Evolutionary conservation across 2,113 vertebrate species (phyloP), one percentile per base, ranked within the genome.

Genomic region (Poeciliopsis occidentalis): DNA sequence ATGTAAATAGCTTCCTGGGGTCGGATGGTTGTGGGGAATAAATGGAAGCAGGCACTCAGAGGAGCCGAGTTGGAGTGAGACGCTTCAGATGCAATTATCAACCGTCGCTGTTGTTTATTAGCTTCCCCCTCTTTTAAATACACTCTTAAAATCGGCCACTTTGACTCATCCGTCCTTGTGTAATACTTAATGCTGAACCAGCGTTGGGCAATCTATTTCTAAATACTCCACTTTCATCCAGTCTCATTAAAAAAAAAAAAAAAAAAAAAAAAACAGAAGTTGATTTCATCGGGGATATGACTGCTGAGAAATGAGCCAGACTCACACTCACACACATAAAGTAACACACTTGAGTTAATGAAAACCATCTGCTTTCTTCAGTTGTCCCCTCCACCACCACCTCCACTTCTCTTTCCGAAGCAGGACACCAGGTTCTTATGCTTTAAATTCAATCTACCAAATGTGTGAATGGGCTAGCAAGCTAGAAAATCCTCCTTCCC

Each of bases 161-260:
- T 44, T 44, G 57, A 34, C 30, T 66, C 31, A 27, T 44, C 34
- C 29, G 34, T 31, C n/a, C 75, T 87, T 86, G 64, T 85, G 82
- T 64, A 82, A 78, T 24, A 63, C 31, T 76, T 73, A 34, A 79
- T 82, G 80, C 78, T 71, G 64, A 87, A 87, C 39, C 71, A 54
- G 22, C 3, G 3, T 88, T 89, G 64, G 39, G 81, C 66, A 88
- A 89, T 86, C 64, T 60, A 78, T 81, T 69, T 87, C 78, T 82
- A 84, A 84, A 85, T 62, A 64, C 32, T 75, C 63, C 4, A 4
- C 32, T 67, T 51, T 17, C 67, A 70, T 87, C 64, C 54, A 81
- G 47, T 17, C 31, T 78, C 47, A n/a, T 84, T 31, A 79, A 89
- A 81, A 6, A 19, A 44, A 44, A 34, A 32, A 1, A 89, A 65